Percentiles rank a stretch among this genome's conserved stretches.
Evolutionary conservation across 53 echinoderm and acorn worm genomes (phyloP).

Genomic region (Zoroaster sp.): DNA sequence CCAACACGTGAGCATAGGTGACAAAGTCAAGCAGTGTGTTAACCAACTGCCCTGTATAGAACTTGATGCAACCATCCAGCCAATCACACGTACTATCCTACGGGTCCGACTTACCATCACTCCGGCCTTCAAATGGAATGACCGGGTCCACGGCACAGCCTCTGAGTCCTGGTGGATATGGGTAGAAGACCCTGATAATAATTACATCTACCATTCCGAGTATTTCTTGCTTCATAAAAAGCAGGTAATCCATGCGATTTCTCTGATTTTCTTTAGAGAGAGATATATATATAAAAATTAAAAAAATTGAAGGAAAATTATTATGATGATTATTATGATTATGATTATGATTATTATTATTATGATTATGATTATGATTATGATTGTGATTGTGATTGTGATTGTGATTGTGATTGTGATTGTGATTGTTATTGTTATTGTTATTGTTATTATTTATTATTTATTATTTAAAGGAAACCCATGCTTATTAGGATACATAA

Average conservation of each 20-base stretch:
- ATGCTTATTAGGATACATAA: too few relatives aligned
- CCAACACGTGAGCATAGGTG: conserved; percentile 80
- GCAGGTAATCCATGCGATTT: conserved; percentile 55
- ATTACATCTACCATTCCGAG: conserved; percentile 98
- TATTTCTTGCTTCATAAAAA: conserved; percentile 97
- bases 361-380: too few relatives aligned
- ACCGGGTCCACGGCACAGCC: conserved; percentile 85
- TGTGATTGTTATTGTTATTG: too few relatives aligned
- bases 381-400: too few relatives aligned
- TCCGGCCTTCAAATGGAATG: conserved; percentile 88
- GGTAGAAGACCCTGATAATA: conserved; percentile 98
- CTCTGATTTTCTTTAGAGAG: too few relatives aligned
- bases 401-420: too few relatives aligned
- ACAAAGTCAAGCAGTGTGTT: conserved; percentile 75
- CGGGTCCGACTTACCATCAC: conserved; percentile 86
- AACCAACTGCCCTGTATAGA: conserved; percentile 82
- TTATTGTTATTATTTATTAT: too few relatives aligned
- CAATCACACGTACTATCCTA: conserved; percentile 95
- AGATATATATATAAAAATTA: too few relatives aligned
- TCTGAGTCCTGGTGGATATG: conserved; percentile 99
- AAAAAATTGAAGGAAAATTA: too few relatives aligned
- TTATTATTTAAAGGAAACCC: too few relatives aligned
- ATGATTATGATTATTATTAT: too few relatives aligned
- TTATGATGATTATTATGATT: too few relatives aligned
- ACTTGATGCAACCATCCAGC: conserved; percentile 91